phyloP scores from a whole-genome alignment of 92 coral and sea anemone species.

The Meandrina meandrites region DNA sequence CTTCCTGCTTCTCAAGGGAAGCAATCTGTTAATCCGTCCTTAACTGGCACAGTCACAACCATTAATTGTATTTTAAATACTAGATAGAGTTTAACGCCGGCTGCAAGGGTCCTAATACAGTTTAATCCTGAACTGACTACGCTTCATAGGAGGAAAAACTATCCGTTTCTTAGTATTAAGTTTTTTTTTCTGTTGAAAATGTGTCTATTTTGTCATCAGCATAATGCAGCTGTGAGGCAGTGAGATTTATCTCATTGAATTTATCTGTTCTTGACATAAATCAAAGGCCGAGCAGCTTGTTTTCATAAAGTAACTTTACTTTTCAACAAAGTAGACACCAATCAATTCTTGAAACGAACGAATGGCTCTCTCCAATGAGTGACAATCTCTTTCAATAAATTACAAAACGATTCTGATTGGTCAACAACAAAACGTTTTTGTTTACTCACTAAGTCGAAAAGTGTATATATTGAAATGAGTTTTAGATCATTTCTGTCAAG shows the following conservation, averaged over 20 bases:
- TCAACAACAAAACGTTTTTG: neutral
- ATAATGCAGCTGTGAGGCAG: neutral
- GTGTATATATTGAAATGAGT: neutral
- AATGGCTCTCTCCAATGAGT: neutral
- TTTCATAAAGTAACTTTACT: too few species aligned
- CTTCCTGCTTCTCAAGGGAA: too few species aligned
- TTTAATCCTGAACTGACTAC: neutral
- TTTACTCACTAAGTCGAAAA: neutral
- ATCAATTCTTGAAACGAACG: neutral
- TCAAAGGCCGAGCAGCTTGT: neutral
- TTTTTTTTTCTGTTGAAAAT: neutral
- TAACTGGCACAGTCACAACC: neutral
- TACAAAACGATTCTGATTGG: neutral
- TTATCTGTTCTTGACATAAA: neutral
- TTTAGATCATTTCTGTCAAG: neutral
- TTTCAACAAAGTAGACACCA: neutral
- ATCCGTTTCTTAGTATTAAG: neutral
- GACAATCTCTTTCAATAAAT: neutral
- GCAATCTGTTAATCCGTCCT: too few species aligned
- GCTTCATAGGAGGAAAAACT: neutral
- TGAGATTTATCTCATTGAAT: neutral
- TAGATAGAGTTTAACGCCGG: neutral
- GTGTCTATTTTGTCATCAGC: neutral
- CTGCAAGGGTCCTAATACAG: neutral
- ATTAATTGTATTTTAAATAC: neutral